phyloP scores from a whole-genome alignment of 2,888 invertebrate species.

The Pristionchus japonicus region DNA sequence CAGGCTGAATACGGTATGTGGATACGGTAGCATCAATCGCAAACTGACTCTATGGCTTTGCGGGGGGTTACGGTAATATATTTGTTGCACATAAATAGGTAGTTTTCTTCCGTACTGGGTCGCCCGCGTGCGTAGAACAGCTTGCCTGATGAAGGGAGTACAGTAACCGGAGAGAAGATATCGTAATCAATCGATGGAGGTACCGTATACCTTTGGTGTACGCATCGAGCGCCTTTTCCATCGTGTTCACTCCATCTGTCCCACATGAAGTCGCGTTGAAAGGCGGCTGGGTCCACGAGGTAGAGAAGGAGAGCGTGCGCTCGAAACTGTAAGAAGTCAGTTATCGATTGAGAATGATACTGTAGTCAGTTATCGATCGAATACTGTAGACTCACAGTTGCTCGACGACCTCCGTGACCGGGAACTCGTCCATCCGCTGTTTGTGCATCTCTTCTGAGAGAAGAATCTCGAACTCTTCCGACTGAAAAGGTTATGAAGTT shows the following conservation, averaged over 20 bases:
- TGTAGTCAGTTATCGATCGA: too few relatives aligned
- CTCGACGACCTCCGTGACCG: neutral
- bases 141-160: neutral
- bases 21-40: neutral
- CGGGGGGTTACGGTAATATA: neutral
- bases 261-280: too few relatives aligned
- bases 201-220: constrained; percentile 20
- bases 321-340: neutral
- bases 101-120: neutral
- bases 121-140: neutral
- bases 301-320: neutral
- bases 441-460: neutral
- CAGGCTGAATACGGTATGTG: neutral
- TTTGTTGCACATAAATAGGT: neutral
- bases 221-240: neutral
- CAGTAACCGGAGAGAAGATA: too few relatives aligned
- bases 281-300: too few relatives aligned
- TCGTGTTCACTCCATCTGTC: neutral
- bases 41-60: neutral
- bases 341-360: neutral
- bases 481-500: neutral
- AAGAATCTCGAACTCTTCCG: neutral
- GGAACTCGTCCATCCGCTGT: neutral
- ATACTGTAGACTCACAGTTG: constrained; percentile 31
- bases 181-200: too few relatives aligned